Percentiles rank a stretch among this genome's conserved stretches.
Conservation (phyloP, 2,797 vertebrate genomes). For the Telmatherina bonti region DNA sequence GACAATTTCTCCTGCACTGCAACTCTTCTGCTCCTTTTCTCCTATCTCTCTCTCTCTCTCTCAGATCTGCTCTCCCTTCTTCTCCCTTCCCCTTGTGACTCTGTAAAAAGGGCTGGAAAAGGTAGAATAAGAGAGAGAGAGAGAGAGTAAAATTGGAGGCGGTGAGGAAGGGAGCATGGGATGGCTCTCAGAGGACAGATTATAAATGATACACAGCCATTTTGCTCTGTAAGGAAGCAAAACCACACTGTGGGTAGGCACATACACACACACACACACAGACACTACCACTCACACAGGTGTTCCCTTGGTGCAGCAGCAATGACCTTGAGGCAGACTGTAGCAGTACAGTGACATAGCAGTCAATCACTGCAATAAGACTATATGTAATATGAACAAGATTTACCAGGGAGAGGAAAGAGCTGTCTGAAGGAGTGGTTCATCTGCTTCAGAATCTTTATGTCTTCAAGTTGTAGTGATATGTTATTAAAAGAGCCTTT, state of each 20-base stretch:
- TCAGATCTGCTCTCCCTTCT: conserved; percentile 40
- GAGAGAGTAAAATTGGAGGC: conserved; percentile 59
- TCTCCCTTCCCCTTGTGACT: conserved; percentile 59
- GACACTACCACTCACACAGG: conserved; percentile 32
- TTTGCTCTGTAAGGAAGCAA: conserved; percentile 63
- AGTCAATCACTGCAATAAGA: conserved; percentile 38
- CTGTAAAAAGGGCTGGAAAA: conserved; percentile 61
- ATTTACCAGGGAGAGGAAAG: conserved; percentile 23
- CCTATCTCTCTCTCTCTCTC: conserved; percentile 41
- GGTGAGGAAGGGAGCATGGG: conserved; percentile 42
- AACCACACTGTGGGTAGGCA: background rate
- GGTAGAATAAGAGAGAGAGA: conserved; percentile 49
- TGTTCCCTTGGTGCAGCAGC: conserved; percentile 54
- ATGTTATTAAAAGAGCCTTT: background rate
- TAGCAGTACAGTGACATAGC: conserved; percentile 33
- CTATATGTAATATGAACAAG: conserved; percentile 35
- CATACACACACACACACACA: background rate
- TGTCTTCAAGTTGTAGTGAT: background rate
- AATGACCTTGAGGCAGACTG: conserved; percentile 68
- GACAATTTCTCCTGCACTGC: conserved; percentile 77
- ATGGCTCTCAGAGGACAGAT: conserved; percentile 76
- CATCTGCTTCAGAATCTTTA: background rate
- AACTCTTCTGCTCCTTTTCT: conserved; percentile 43
- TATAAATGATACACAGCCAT: conserved; percentile 81
- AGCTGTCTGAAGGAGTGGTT: background rate